Evolutionary conservation across 2,113 vertebrate genomes (phyloP), one percentile per base, ranked within the genome.

Genomic region (Pseudorasbora parva): DNA sequence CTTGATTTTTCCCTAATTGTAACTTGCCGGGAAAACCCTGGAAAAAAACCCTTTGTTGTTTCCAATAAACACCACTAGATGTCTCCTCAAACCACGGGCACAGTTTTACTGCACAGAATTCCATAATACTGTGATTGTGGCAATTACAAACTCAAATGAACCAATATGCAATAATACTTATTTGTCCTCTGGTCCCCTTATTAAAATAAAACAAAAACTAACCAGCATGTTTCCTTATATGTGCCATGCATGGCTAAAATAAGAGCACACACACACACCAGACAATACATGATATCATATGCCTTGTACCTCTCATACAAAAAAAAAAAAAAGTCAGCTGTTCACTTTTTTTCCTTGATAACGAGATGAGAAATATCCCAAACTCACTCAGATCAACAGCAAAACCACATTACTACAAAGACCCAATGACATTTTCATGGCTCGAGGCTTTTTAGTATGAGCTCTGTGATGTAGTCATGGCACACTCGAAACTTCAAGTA

Each of bases 401-500:
- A 87, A 56, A 62, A 79, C 69, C 60, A n/a, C 43, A 19, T 27
- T 71, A 78, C 57, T 82, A 71, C 84, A 81, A 57, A 85, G 71
- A 82, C 80, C 84, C 81, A 41, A 59, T 78, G 82, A 82, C 74
- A 82, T 59, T 41, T 74, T 87, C 49, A 17, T 56, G 21, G 5
- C 66, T 15, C 41, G 2, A 60, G 66, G 45, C 9, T 51, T 72
- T 73, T 21, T n/a, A 51, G 47, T 37, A 41, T 27, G 51, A 56
- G 49, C 80, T 54, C 77, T 72, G 71, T 74, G 10, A 81, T 37
- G 12, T 73, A 57, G 56, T 84, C 54, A 84, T 88, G 85, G 75
- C 83, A 87, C 83, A 57, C 83, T 79, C 43, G 41, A 66, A 78
- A 72, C 66, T 83, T 85, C 85, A 88, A 83, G 85, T 85, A 85